These are phyloP conservation scores for Porites rus DNA, from an alignment of 92 coral and sea anemone species.

Conservation along the genomic window DNA sequence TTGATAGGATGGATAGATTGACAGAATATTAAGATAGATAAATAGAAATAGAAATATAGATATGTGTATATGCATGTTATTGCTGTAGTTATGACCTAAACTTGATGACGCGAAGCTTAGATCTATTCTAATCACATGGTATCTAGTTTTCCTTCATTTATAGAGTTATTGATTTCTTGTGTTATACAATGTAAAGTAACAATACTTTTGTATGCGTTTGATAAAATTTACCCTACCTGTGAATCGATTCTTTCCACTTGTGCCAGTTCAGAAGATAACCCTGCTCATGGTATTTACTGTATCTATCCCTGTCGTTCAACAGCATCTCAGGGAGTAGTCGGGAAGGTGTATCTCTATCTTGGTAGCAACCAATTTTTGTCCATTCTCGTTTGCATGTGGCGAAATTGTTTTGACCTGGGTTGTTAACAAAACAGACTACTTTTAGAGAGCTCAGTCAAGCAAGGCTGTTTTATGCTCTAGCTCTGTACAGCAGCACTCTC, in stretches of 20 bases:
- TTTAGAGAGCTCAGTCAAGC: background rate
- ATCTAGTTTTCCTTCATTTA: no score
- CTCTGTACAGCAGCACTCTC: background rate
- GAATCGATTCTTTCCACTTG: conserved; percentile 64
- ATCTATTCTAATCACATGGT: no score
- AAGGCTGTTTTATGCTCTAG: background rate
- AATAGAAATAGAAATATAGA: no score
- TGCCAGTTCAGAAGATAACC: conserved; percentile 67
- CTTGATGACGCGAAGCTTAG: no score
- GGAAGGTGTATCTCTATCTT: conserved; percentile 47
- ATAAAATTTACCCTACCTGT: conserved; percentile 48
- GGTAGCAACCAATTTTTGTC: conserved; percentile 73
- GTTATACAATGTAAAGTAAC: no score
- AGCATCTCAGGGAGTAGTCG: conserved; percentile 74
- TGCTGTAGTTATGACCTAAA: no score
- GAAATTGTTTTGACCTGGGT: conserved; percentile 43
- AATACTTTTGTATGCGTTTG: no score
- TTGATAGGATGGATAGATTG: no score
- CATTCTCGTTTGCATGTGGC: conserved; percentile 60
- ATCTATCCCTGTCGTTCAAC: conserved; percentile 67
- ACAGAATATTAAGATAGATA: no score
- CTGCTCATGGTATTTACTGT: conserved; percentile 25
- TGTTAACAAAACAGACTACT: background rate
- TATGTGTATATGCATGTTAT: no score
- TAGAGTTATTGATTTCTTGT: no score